phyloP scores from a whole-genome alignment of 2,888 invertebrate species.

The Apodemia mormo region DNA sequence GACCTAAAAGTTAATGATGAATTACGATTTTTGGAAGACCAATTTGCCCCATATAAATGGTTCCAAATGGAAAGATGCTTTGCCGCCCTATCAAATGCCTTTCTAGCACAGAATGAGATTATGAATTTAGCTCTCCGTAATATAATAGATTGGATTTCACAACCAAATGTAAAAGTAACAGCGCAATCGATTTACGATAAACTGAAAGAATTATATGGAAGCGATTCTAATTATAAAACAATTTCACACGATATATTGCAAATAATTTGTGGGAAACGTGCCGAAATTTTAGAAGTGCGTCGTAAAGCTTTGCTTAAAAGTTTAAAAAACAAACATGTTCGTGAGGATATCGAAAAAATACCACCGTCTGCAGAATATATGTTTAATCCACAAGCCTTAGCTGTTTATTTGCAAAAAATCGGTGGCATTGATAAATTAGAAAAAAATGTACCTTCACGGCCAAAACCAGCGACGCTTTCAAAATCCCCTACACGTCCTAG shows the following conservation, averaged over 20 bases:
- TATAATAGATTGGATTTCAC: conserved; percentile 28
- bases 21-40: conserved; percentile 27
- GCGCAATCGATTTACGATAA: conserved; percentile 27
- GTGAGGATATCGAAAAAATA: conserved; percentile 19
- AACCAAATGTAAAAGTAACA: conserved; percentile 13
- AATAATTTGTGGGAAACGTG: too few relatives aligned
- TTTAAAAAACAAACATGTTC: conserved; percentile 20
- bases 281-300: conserved; percentile 21
- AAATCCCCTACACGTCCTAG: not conserved
- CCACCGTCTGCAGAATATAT: conserved; percentile 25
- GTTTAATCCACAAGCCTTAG: conserved; percentile 18
- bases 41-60: not conserved
- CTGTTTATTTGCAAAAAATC: conserved; percentile 21
- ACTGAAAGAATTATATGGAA: conserved; percentile 24
- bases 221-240: conserved; percentile 26
- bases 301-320: conserved; percentile 17
- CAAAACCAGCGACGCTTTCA: not conserved
- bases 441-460: not conserved
- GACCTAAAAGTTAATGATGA: conserved; percentile 36
- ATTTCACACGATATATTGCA: conserved; percentile 28
- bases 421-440: conserved; percentile 22
- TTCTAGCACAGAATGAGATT: conserved; percentile 32
- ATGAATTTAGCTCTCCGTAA: conserved; percentile 27
- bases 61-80: conserved; percentile 33
- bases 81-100: conserved; percentile 34